Conservation (phyloP, 1,140 invertebrate genomes). For the Trinorchestia longiramus region DNA sequence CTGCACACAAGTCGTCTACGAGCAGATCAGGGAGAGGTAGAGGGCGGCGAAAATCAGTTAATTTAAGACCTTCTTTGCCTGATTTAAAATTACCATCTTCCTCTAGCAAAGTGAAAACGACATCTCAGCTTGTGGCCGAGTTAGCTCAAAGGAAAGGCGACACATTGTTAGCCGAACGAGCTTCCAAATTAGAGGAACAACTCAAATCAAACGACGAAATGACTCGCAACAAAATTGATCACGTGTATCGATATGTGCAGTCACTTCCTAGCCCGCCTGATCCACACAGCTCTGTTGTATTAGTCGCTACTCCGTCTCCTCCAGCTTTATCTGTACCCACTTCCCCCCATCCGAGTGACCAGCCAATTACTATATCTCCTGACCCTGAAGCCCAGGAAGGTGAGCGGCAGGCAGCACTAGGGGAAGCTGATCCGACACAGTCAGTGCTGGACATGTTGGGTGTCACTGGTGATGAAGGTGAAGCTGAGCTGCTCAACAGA, state of each 20-base stretch:
- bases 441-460: slow-evolving; percentile 68
- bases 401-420: neutral
- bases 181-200: slow-evolving; percentile 62
- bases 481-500: slow-evolving; percentile 75
- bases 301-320: slow-evolving; percentile 58
- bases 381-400: neutral
- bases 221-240: slow-evolving; percentile 73
- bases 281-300: slow-evolving; percentile 57
- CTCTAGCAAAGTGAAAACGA: slow-evolving; percentile 81
- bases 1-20: slow-evolving; percentile 4
- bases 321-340: slow-evolving; percentile 51
- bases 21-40: slow-evolving; percentile 17
- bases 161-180: slow-evolving; percentile 61
- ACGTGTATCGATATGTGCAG: slow-evolving; percentile 75
- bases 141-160: slow-evolving; percentile 73
- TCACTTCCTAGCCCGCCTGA: slow-evolving; percentile 69
- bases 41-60: slow-evolving; percentile 28
- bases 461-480: slow-evolving; percentile 69
- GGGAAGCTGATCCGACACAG: neutral
- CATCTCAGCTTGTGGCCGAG: slow-evolving; percentile 84
- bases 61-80: slow-evolving; percentile 30
- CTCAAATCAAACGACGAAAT: slow-evolving; percentile 66
- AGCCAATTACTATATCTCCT: slow-evolving; percentile 57
- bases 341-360: slow-evolving; percentile 50
- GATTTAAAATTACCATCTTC: slow-evolving; percentile 27